Conservation (phyloP, 2,113 vertebrate species). For the Panthera tigris region DNA sequence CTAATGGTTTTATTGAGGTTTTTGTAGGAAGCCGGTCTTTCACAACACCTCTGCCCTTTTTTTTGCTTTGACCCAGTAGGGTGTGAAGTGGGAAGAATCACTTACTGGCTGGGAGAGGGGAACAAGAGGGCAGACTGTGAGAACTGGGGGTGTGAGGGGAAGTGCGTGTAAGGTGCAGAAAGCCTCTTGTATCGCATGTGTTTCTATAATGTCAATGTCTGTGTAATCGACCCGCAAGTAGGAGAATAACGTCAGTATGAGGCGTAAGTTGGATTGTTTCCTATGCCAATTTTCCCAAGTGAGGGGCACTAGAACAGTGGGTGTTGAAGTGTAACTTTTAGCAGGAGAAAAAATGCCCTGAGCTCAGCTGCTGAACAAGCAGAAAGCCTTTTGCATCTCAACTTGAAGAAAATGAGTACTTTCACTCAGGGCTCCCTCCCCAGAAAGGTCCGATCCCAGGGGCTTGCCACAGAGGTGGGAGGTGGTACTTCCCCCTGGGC, state of each 20-base stretch:
- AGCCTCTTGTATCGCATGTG: not conserved
- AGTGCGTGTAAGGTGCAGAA: not conserved
- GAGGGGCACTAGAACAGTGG: not conserved
- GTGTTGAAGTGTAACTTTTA: not conserved
- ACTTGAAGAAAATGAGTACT: not conserved
- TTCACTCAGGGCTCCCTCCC: not conserved
- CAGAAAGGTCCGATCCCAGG: accelerated
- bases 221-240: not conserved
- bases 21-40: not conserved
- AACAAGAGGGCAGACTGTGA: not conserved
- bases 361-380: not conserved
- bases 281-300: not conserved
- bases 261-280: not conserved
- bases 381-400: not conserved
- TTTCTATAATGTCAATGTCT: not conserved
- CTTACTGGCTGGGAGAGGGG: not conserved
- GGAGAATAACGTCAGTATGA: not conserved
- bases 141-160: not conserved
- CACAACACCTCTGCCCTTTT: not conserved
- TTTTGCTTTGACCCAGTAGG: not conserved
- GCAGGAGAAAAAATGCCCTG: not conserved
- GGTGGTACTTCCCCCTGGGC: not conserved
- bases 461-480: accelerated
- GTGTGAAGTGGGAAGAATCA: not conserved
- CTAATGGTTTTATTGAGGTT: not conserved